Evolutionary conservation across 1,140 invertebrate genomes (phyloP), one percentile per base, ranked within the genome.

Genomic region (Andrena cerasifolii): DNA sequence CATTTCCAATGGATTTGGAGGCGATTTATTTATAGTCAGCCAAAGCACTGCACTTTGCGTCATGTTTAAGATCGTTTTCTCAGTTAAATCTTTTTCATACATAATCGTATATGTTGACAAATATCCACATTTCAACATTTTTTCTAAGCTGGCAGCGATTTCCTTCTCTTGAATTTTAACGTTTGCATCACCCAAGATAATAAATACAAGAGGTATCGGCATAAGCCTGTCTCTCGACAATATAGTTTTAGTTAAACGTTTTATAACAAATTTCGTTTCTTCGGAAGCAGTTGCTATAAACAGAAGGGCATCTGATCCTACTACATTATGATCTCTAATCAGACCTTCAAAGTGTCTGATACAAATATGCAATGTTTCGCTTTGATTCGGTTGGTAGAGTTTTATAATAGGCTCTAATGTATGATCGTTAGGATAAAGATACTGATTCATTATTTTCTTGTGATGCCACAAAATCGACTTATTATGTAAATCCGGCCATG

Each of bases 11-110:
- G 93, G 92, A 47, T 94, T 93, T 12, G 87, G 82, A 58, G 89
- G 89, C 40, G 94, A 92, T 79, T 91, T 93, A 66, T 94, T 94
- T 77, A 93, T 93, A 1, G 94, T 91, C 49, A 95, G 81, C 94
- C 95, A 95, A 65, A 94, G 92, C 43, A 94, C 81, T 40, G 93
- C 93, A 81, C 92, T 92, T 86, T 95, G 94, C 7, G 93, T 86
- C 1, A 91, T 90, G 83, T 92, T 93, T 10, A 92, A 80, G 14
- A 93, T 92, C 21, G 93, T 80, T 51, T 87, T 90, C 21, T 92
- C 88, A 59, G 93, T 89, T 43, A 94, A 87, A 77, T 83, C 89
- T n/a, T 92, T 74, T 45, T 92, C 90, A 16, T 86, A 71, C 43
- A 90, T 73, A 3, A 93, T 76, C 1, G 86, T 88, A 16, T 92